These are phyloP conservation scores for Metridium senile DNA, from an alignment of 92 coral and sea anemone species.

Conservation along the genomic window DNA sequence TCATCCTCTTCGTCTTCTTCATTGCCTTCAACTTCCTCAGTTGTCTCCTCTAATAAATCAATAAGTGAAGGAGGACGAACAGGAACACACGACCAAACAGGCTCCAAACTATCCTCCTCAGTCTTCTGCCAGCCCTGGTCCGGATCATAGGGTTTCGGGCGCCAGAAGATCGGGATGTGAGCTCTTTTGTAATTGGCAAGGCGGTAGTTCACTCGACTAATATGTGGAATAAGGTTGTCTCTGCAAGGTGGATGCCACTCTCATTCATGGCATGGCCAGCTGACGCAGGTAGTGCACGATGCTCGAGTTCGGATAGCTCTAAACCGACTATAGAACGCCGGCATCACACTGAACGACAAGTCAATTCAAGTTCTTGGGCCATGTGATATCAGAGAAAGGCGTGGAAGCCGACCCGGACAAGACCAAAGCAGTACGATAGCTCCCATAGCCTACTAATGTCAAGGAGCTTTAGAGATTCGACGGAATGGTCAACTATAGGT, in stretches of 20 bases:
- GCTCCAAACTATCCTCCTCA: constrained; percentile 36
- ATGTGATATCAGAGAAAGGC: constrained; percentile 31
- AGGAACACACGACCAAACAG: constrained; percentile 48
- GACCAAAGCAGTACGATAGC: constrained; percentile 18
- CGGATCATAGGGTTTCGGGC: constrained; percentile 36
- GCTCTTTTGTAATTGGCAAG: constrained; percentile 52
- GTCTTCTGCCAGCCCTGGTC: constrained; percentile 40
- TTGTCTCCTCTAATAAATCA: constrained; percentile 34
- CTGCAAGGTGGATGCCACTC: constrained; percentile 52
- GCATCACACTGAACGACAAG: constrained; percentile 59
- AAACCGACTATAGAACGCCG: constrained; percentile 37
- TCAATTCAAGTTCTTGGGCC: constrained; percentile 44
- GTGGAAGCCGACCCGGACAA: constrained; percentile 32
- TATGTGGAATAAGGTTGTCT: constrained; percentile 48
- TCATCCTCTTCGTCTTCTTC: background rate
- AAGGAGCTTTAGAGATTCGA: constrained; percentile 22
- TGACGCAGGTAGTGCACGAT: constrained; percentile 36
- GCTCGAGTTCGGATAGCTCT: constrained; percentile 23
- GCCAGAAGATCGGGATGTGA: constrained; percentile 26
- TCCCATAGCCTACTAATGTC: constrained; percentile 22
- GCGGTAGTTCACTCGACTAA: constrained; percentile 47
- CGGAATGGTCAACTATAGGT: constrained; percentile 39
- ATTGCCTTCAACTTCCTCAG: background rate
- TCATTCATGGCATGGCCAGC: constrained; percentile 52
- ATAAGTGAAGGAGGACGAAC: constrained; percentile 42